Base-by-base conservation (phyloP, 2,113 vertebrate species). In the Misgurnus mizolepis region DNA sequence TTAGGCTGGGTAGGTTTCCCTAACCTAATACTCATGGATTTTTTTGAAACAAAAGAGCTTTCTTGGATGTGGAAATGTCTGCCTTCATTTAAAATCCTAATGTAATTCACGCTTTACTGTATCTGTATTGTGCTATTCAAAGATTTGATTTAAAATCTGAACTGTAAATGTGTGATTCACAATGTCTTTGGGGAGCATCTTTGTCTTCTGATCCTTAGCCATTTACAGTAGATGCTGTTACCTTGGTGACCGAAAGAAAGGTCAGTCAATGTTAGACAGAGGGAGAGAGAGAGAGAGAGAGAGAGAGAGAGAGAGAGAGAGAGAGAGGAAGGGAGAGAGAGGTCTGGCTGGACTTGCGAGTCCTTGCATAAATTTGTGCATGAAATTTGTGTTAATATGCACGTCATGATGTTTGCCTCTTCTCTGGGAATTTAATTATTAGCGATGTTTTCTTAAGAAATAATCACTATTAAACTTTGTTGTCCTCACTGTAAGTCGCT, bases 161-260 rank as follows among this genome's bases (percentile, higher is more conserved):
- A 68, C 49, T 68, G 67, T 39, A 71, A 64, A 80, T 64, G 68
- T 62, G 56, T 49, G 77, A 49, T 67, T 47, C 22, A 58, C 64
- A 69, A 14, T n/a, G 22, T 69, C 67, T 55, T 12, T 61, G 5
- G 55, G 45, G 22, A 14, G 45, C 22, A 11, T 72, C 27, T 72
- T 45, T 55, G 47, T 22, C 22, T 61, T 73, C 58, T 77, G n/a
- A 43, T 76, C 47, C 76, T 43, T 17, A 60, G 40, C 64, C 67
- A 83, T 56, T 67, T 78, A 58, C 50, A 72, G 80, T 53, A 60
- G 68, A 79, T 69, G 40, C 84, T 85, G 90, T 93, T 91, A 87
- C 92, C 92, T 83, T 87, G 90, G 88, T 79, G 90, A 92, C 67
- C 41, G 79, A 79, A 22, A 83, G 34, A 89, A 90, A 91, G 89